Evolutionary conservation across 2,113 vertebrate species (phyloP), one percentile per base, ranked within the genome.

Genomic region (Litocranius walleri): DNA sequence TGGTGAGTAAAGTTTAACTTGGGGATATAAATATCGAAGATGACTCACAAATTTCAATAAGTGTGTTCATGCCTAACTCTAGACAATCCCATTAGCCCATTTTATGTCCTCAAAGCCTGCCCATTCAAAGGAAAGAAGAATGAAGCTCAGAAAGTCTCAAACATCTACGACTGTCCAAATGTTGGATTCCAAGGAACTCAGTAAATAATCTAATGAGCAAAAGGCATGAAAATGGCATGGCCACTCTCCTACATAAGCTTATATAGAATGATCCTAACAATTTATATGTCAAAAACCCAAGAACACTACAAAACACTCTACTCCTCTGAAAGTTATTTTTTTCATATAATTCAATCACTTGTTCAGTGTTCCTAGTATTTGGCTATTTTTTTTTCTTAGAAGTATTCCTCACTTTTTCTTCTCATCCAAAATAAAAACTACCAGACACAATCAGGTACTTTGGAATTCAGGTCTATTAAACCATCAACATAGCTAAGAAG

Each of bases 371-470:
- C 40, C 92, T 96, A 88, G 21, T 81, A n/a, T 33, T 90, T 93
- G 29, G 5, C 9, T 83, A 17, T 16, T 57, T 67, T 71, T 92
- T 62, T 62, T 91, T 40, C 54, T 90, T 84, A 61, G 45, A 43
- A 74, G 43, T 36, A 93, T 50, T 30, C 21, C 77, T 87, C 74
- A 15, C 16, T 92, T 83, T 94, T 62, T 62, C 29, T 86, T 93
- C 27, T 16, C 80, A 95, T 48, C 40, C 77, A 94, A 85, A 90
- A 92, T 77, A 89, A 95, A 95, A 95, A 27, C 84, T 61, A 88
- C n/a, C 54, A 90, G 64, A 94, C 67, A 95, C 30, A 90, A 84
- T 40, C 36, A 90, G 13, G 33, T 64, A 94, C 15, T 80, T 27
- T 40, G 23, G 17, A 59, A 33, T 88, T 95, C 50, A 83, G n/a